Conservation (phyloP, 1,140 invertebrate genomes). For the Drosophila tsacasi region DNA sequence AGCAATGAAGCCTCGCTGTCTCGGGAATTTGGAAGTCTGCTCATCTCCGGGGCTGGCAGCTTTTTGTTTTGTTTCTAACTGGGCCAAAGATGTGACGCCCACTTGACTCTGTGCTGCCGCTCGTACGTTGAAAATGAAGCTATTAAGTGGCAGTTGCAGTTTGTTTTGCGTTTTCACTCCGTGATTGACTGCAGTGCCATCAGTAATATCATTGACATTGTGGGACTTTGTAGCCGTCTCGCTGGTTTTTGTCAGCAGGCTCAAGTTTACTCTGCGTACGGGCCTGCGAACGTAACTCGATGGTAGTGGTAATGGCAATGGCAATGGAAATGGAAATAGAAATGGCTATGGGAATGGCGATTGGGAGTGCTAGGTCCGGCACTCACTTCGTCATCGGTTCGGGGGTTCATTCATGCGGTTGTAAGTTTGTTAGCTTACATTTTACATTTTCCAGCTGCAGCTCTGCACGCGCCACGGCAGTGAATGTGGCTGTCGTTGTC, state of each 20-base stretch:
- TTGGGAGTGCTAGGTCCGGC: constrained; percentile 58
- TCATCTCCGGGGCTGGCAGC: not conserved
- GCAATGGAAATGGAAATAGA: constrained; percentile 42
- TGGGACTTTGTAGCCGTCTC: constrained; percentile 8
- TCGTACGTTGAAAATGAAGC: constrained; percentile 61
- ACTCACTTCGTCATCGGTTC: constrained; percentile 59
- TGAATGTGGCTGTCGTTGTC: constrained; percentile 77
- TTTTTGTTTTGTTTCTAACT: constrained; percentile 18
- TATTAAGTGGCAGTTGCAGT: constrained; percentile 77
- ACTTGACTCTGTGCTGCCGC: constrained; percentile 27
- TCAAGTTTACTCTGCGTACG: not conserved
- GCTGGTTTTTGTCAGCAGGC: constrained; percentile 27
- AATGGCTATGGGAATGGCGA: constrained; percentile 48
- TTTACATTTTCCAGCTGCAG: constrained; percentile 75
- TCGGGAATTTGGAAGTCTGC: not conserved
- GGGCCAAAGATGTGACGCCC: constrained; percentile 48
- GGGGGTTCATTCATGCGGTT: constrained; percentile 69
- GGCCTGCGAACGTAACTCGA: constrained; percentile 32
- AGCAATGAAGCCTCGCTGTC: not conserved
- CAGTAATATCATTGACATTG: constrained; percentile 42
- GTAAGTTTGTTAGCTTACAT: constrained; percentile 66
- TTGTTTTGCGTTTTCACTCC: constrained; percentile 64
- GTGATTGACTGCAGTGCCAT: constrained; percentile 36
- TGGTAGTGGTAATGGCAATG: constrained; percentile 44
- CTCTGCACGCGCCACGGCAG: constrained; percentile 49